These are phyloP conservation scores for Myrmophylax atrothorax DNA, from an alignment of 2,113 vertebrate genomes.

Conservation along the genomic window DNA sequence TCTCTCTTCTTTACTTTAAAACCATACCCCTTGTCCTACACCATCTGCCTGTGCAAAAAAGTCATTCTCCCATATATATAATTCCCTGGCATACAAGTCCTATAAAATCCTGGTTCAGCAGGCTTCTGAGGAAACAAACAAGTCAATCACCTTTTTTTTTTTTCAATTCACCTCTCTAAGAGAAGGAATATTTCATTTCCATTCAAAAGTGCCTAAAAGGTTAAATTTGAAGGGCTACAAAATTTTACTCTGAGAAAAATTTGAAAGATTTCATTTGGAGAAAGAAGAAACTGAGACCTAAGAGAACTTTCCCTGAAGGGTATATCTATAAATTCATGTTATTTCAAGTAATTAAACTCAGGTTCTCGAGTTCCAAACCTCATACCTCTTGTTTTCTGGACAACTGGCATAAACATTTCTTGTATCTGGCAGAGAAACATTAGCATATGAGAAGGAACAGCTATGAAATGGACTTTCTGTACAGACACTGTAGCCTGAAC, in stretches of 20 bases:
- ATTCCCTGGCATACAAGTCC: neutral
- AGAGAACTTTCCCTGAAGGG: neutral
- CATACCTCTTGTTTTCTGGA: neutral
- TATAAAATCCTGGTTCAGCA: neutral
- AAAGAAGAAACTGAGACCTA: neutral
- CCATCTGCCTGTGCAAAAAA: neutral
- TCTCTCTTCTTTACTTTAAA: neutral
- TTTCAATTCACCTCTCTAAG: neutral
- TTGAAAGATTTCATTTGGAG: neutral
- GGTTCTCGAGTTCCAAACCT: neutral
- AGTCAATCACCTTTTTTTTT: neutral
- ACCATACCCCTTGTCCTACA: neutral
- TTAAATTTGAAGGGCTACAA: neutral
- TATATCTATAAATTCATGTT: neutral
- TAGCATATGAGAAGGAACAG: neutral
- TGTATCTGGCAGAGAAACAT: neutral
- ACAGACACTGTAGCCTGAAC: neutral
- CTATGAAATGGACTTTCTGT: neutral
- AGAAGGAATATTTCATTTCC: neutral
- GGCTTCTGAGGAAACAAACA: neutral
- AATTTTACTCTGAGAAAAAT: neutral
- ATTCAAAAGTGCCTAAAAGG: neutral
- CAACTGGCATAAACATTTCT: neutral
- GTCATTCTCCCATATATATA: neutral
- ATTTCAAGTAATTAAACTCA: neutral